Evolutionary conservation across 2,888 invertebrate species (phyloP), one percentile per base, ranked within the genome.

Genomic region (Melolontha melolontha): DNA sequence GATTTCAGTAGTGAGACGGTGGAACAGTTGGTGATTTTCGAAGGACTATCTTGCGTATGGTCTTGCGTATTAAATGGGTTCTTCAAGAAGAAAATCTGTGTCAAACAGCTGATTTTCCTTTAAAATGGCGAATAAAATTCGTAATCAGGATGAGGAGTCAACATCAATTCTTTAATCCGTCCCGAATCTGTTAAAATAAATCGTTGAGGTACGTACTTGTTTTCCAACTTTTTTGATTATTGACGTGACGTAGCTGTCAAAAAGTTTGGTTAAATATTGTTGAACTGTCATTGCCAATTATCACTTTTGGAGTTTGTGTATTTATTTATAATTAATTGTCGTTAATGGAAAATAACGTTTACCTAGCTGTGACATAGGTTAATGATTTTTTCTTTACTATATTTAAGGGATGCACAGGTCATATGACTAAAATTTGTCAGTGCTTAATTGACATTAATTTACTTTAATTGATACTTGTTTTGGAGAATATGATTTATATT

Each of bases 31-130:
- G 11, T n/a, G 5, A 14, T 50, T 55, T 40, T n/a, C 14, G 12
- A 44, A 62, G 11, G 59, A 44, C 10, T 1, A 12, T 62, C 29
- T 62, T 14, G 47, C 42, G 42, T n/a, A 44, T 42, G 11, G 57
- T 42, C 57, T 57, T 57, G 59, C 59, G 49, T 47, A 47, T 49
- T 62, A 47, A 27, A 62, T 62, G 59, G 14, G 47, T 62, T 7
- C 2, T 29, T 34, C 6, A 11, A 49, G 29, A 49, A 49, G 59
- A 39, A 47, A 41, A 66, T 64, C 39, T 69, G 67, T 69, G 70
- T 67, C 72, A 74, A 80, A 79, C 81, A 82, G 81, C 81, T 81
- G 82, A 82, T 81, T 75, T 74, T 70, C 64, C 73, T 73, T 62
- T 69, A 80, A 81, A 79, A 82, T 82, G 82, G 82, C 80, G 79